Evolutionary conservation across 2,888 invertebrate genomes (phyloP), one percentile per base, ranked within the genome.

Genomic region (Xestia rhomboidea): DNA sequence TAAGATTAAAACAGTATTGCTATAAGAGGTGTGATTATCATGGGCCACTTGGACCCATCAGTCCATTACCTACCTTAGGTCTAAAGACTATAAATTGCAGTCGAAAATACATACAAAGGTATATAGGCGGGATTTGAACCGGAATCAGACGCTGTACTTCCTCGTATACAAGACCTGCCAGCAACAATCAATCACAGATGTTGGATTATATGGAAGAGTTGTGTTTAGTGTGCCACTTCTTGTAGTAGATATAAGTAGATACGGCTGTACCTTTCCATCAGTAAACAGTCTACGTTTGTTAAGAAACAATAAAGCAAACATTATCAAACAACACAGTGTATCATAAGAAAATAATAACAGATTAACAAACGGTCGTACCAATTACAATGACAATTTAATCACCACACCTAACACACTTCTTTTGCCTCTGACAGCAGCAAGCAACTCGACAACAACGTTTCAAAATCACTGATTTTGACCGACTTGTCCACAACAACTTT

Each of bases 61-160:
- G 18, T n/a, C 24, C 54, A 15, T 49, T 27, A 34, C 8, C 6
- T 27, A n/a, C 5, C 6, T 8, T 27, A 6, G 6, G 21, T 70
- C 24, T 41, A 51, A 69, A 60, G 2, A 71, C 21, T 18, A 30
- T 18, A 27, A 44, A 44, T 13, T 34, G 6, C 24, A 49, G 15
- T 68, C 4, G 6, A 24, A n/a, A 21, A 49, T 21, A 49, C 21
- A 30, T 21, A 34, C 3, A 34, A 46, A 68, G n/a, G 5, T n/a
- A 34, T 18, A 27, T 1, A 27, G 15, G 7, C 49, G 27, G 60
- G 49, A 66, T n/a, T 46, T 8, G 2, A 60, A 77, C 70, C 73
- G 49, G 77, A 75, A 73, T 72, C 2, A n/a, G 46, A 21, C 66
- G 54, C 51, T 51, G 38, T 38, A 68, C 70, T 77, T 77, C 71